phyloP scores from a whole-genome alignment of 2,113 vertebrate species.

The Anolis sagrei region DNA sequence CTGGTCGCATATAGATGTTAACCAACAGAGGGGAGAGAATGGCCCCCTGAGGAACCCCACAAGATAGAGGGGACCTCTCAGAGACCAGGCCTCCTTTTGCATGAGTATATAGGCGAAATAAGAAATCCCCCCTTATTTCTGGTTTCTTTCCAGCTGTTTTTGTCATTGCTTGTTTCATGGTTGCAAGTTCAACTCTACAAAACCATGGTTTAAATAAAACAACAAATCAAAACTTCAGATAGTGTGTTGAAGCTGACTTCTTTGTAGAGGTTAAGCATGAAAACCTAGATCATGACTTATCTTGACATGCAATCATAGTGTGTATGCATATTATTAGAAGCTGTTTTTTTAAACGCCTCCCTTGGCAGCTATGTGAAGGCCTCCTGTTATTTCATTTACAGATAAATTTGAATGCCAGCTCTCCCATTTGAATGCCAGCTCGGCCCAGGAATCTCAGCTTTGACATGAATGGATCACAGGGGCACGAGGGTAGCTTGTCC shows the following conservation, averaged over 20 bases:
- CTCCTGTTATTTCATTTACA: slow-evolving; percentile 62
- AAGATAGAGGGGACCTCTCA: too few relatives aligned
- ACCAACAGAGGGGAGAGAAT: too few relatives aligned
- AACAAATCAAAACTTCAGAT: background rate
- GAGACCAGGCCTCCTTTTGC: too few relatives aligned
- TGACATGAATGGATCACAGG: slow-evolving; percentile 58
- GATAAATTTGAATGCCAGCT: slow-evolving; percentile 48
- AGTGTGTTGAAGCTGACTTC: background rate
- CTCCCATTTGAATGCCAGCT: slow-evolving; percentile 35
- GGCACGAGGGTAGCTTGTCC: slow-evolving; percentile 61
- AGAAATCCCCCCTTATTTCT: too few relatives aligned
- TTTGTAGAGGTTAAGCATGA: too few relatives aligned
- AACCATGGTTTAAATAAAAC: background rate
- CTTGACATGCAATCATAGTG: too few relatives aligned
- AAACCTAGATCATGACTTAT: too few relatives aligned
- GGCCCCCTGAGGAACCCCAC: too few relatives aligned
- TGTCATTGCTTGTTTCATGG: too few relatives aligned
- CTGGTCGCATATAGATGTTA: too few relatives aligned
- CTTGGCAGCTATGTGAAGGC: slow-evolving; percentile 32
- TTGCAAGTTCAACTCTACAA: background rate
- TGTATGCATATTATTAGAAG: slow-evolving; percentile 27
- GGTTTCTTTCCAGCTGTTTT: too few relatives aligned
- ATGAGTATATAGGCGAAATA: too few relatives aligned
- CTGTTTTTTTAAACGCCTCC: slow-evolving; percentile 28
- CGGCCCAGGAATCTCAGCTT: slow-evolving; percentile 55